Percentiles rank a stretch among this genome's conserved stretches.
Evolutionary conservation across 2,888 invertebrate species (phyloP).

Genomic region (Conistra vaccinii): DNA sequence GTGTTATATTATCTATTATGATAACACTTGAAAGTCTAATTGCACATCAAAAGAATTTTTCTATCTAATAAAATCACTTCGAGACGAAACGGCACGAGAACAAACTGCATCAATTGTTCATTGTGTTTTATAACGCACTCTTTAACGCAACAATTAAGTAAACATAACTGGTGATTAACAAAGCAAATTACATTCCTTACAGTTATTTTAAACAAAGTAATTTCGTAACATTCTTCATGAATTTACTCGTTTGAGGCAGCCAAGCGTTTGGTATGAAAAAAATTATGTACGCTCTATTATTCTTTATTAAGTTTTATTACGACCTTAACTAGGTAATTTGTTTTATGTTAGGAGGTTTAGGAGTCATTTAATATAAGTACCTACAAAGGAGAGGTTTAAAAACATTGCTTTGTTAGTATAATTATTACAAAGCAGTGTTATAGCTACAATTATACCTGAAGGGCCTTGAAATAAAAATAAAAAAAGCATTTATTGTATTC

Average conservation of each 20-base stretch:
- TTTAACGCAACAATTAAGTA: conserved; percentile 42
- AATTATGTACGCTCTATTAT: conserved; percentile 29
- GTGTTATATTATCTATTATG: background rate
- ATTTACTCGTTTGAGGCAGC: conserved; percentile 12
- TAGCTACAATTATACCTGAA: background rate
- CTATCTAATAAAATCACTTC: conserved; percentile 3
- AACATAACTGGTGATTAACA: conserved; percentile 29
- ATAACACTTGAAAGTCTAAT: background rate
- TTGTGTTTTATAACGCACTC: conserved; percentile 12
- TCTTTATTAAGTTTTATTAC: conserved; percentile 13
- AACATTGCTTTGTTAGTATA: background rate
- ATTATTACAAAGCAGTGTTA: background rate
- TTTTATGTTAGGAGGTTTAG: background rate
- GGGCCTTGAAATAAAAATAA: background rate
- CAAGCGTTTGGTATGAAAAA: conserved; percentile 34
- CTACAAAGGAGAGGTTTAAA: background rate
- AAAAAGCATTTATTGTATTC: background rate
- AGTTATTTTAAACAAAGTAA: conserved; percentile 36
- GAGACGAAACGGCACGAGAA: background rate
- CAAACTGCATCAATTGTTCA: conserved; percentile 29
- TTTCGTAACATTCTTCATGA: conserved; percentile 43
- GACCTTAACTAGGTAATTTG: conserved; percentile 2
- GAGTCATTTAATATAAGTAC: background rate
- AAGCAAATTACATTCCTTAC: conserved; percentile 28
- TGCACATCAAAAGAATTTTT: background rate